Evolutionary conservation across 2,113 vertebrate genomes (phyloP), one percentile per base, ranked within the genome.

Genomic region (Daubentonia madagascariensis): DNA sequence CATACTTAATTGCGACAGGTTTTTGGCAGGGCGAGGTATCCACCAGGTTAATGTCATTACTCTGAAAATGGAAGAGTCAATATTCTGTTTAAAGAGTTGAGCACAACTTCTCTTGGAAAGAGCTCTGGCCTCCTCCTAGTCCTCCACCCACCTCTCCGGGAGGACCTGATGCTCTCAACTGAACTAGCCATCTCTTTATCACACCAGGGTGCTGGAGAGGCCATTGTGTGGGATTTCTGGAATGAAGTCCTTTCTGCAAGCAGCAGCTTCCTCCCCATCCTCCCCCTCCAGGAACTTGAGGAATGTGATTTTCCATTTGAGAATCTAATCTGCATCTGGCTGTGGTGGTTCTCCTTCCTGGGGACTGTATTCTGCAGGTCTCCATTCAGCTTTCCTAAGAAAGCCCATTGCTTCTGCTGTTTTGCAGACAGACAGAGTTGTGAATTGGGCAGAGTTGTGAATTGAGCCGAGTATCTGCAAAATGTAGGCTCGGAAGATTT

Each of bases 21-120:
- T 97, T 93, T 98, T 97, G 98, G 96, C 97, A 97, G 80, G 68
- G 86, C 89, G 68, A 93, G 50, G 35, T 85, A 92, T 97, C 98
- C 94, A 25, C 94, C 96, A 88, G 98, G 97, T 98, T 96, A 57
- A 97, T 98, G 90, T 89, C 96, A 85, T 97, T 97, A 97, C 68
- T 43, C 78, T 2, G 18, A 89, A 97, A 95, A 95, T 72, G 78
- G 97, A 97, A 94, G 80, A 94, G 93, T 68, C 97, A 97, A 54
- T 70, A 37, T 96, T 98, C 57, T 35, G 59, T 91, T 45, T 20
- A 75, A 94, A 97, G 59, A 95, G 89, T 25, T 93, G 89, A 97
- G 70, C 81, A 89, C 83, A 30, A 22, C 91, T 72, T 35, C 90
- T 54, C 85, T 95, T 61, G 43, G 97, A 85, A 61, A 85, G 96